These are phyloP conservation scores for Aythya baeri DNA, from an alignment of 2,113 vertebrate species.

Conservation along the genomic window DNA sequence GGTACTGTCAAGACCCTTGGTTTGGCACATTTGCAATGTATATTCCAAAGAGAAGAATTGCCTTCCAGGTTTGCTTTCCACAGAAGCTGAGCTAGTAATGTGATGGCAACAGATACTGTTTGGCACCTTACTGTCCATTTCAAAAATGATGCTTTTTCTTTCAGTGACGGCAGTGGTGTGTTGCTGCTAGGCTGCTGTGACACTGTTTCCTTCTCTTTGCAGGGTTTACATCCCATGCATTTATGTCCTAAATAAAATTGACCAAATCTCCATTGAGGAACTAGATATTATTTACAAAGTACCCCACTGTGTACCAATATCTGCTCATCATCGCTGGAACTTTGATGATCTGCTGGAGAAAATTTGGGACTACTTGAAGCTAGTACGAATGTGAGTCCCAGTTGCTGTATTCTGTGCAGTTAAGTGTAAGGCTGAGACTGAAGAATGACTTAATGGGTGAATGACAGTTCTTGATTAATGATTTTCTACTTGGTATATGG, in stretches of 20 bases:
- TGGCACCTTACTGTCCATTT: not conserved
- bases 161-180: not conserved
- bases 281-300: slow-evolving; percentile 98
- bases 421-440: not conserved
- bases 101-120: not conserved
- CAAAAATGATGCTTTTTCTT: not conserved
- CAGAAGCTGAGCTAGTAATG: not conserved
- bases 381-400: slow-evolving; percentile 93
- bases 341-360: slow-evolving; percentile 97
- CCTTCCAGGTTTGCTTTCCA: not conserved
- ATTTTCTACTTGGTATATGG: not conserved
- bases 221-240: slow-evolving; percentile 98
- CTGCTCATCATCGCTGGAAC: slow-evolving; percentile 98
- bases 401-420: not conserved
- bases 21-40: not conserved
- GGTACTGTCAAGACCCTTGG: slow-evolving; percentile 74
- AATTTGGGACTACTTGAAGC: slow-evolving; percentile 94
- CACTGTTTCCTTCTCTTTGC: not conserved
- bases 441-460: not conserved
- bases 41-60: not conserved
- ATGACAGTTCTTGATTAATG: not conserved
- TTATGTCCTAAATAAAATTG: slow-evolving; percentile 98
- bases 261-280: slow-evolving; percentile 98
- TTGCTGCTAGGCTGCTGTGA: not conserved
- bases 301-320: slow-evolving; percentile 97